These are phyloP conservation scores for Shargacucullia verbasci DNA, from an alignment of 2,888 invertebrate species.

Conservation along the genomic window DNA sequence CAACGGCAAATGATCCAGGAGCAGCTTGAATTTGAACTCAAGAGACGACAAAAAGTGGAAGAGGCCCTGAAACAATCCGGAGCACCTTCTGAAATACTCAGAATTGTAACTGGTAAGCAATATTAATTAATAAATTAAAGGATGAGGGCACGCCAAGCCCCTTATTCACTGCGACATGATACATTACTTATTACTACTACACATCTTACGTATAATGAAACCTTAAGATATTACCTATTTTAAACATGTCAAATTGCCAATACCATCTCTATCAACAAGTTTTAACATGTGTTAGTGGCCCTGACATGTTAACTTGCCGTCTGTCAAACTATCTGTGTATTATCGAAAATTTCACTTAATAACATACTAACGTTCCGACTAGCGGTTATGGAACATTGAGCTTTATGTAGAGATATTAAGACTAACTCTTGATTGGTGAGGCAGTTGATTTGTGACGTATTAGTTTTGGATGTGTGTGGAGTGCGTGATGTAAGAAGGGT, in stretches of 20 bases:
- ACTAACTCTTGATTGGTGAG: slow-evolving; percentile 67
- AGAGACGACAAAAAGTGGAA: slow-evolving; percentile 94
- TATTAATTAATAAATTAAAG: slow-evolving; percentile 7
- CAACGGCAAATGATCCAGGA: slow-evolving; percentile 95
- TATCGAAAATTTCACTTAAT: slow-evolving; percentile 65
- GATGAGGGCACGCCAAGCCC: no score
- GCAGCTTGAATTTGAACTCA: slow-evolving; percentile 94
- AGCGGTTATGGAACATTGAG: slow-evolving; percentile 61
- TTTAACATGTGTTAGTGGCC: slow-evolving; percentile 74
- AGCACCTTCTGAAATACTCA: slow-evolving; percentile 92
- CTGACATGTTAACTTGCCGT: slow-evolving; percentile 88
- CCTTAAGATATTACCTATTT: slow-evolving; percentile 34
- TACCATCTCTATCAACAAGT: slow-evolving; percentile 81
- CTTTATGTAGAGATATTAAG: slow-evolving; percentile 68
- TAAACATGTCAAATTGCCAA: slow-evolving; percentile 73
- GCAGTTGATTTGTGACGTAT: slow-evolving; percentile 74
- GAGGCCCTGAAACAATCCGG: slow-evolving; percentile 94
- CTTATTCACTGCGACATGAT: no score
- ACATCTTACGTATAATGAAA: slow-evolving; percentile 10
- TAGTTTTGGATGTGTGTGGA: slow-evolving; percentile 70
- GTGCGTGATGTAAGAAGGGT: slow-evolving; percentile 89
- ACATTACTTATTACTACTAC: slow-evolving; percentile 16
- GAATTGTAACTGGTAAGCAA: slow-evolving; percentile 93
- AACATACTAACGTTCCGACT: slow-evolving; percentile 49
- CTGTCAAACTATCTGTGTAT: slow-evolving; percentile 85